phyloP scores from a whole-genome alignment of 2,113 vertebrate species.

The Zapus hudsonius region DNA sequence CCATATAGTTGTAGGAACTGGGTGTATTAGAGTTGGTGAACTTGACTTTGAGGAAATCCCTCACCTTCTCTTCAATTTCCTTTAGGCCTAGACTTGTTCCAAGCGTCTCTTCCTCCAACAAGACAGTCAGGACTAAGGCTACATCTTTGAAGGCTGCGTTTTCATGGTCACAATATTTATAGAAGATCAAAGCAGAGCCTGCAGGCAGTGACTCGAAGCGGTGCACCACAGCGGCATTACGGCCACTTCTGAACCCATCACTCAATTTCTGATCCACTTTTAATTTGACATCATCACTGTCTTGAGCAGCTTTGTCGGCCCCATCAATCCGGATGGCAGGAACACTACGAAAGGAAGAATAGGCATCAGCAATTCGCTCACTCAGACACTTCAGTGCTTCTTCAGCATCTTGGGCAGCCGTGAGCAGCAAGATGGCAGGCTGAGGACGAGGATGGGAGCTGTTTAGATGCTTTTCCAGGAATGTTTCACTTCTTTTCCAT shows the following conservation, averaged over 20 bases:
- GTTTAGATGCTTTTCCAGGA: conserved; percentile 90
- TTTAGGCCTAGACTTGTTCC: conserved; percentile 81
- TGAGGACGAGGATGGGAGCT: conserved; percentile 83
- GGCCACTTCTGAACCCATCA: conserved; percentile 87
- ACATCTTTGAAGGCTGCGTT: conserved; percentile 94
- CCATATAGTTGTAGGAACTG: conserved; percentile 84
- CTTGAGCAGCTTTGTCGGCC: conserved; percentile 80
- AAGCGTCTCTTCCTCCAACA: conserved; percentile 89
- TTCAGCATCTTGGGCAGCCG: conserved; percentile 89
- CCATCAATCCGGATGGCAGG: conserved; percentile 90
- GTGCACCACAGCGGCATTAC: conserved; percentile 92
- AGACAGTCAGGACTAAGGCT: conserved; percentile 92
- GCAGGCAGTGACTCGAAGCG: conserved; percentile 94
- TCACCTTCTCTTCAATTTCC: conserved; percentile 94
- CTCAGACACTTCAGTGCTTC: conserved; percentile 91
- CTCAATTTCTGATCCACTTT: conserved; percentile 90
- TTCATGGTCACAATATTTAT: conserved; percentile 98
- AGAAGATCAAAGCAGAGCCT: conserved; percentile 95
- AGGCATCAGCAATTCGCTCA: conserved; percentile 87
- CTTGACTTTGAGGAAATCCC: conserved; percentile 90
- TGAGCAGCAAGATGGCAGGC: conserved; percentile 93
- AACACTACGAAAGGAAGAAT: conserved; percentile 88
- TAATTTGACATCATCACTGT: conserved; percentile 91
- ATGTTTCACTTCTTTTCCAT: conserved; percentile 89
- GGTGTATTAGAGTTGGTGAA: conserved; percentile 79